These are phyloP conservation scores for Enteromius radiatus DNA, from an alignment of 2,797 vertebrate genomes.

Conservation along the genomic window DNA sequence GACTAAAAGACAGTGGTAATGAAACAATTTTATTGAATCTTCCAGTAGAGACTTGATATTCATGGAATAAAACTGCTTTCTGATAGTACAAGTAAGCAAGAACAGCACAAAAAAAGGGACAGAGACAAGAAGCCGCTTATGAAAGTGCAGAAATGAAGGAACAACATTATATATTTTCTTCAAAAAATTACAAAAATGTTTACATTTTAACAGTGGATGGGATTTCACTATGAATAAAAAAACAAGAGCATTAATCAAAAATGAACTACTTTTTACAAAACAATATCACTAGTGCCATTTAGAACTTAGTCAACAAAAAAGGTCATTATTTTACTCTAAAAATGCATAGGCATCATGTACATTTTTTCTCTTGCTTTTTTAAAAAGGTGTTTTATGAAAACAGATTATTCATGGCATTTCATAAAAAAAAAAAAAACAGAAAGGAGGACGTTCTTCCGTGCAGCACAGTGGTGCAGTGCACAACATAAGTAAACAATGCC, in stretches of 20 bases:
- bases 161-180: conserved; percentile 73
- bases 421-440: neutral
- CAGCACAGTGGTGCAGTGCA: conserved; percentile 25
- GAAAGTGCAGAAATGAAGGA: conserved; percentile 89
- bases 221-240: conserved; percentile 81
- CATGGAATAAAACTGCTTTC: conserved; percentile 95
- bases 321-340: conserved; percentile 60
- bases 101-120: conserved; percentile 64
- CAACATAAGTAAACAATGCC: conserved; percentile 39
- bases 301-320: conserved; percentile 61
- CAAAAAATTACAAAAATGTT: conserved; percentile 83
- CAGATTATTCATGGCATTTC: conserved; percentile 28
- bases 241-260: conserved; percentile 65
- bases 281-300: conserved; percentile 65
- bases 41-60: conserved; percentile 94
- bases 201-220: conserved; percentile 81
- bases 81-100: conserved; percentile 78
- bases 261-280: conserved; percentile 64
- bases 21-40: conserved; percentile 95
- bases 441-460: conserved; percentile 23
- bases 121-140: conserved; percentile 68
- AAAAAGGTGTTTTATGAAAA: conserved; percentile 3
- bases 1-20: conserved; percentile 63
- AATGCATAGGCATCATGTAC: conserved; percentile 62
- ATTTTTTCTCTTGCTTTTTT: conserved; percentile 41